Evolutionary conservation across 2,113 vertebrate genomes (phyloP), one percentile per base, ranked within the genome.

Genomic region (Nannospalax galili): DNA sequence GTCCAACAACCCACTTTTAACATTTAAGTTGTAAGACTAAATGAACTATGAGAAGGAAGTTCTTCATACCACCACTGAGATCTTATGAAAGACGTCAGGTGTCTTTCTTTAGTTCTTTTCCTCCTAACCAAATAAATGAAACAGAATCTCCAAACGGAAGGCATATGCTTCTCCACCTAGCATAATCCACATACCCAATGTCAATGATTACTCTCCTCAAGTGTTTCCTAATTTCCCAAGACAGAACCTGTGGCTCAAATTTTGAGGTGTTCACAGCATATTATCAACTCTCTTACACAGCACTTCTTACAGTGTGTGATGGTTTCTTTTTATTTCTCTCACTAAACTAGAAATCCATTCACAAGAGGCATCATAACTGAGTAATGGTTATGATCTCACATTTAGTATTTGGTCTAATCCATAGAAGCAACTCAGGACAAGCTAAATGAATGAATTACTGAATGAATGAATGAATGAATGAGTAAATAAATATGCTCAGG

Each of bases 181-280:
- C 75, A 60, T 37, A 15, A 52, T 35, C 65, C 5, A 5, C 15
- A 80, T 37, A 37, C 26, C 56, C 77, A 87, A 77, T 5, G 48
- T 93, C 7, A 74, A 15, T 24, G n/a, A 48, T 60, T 15, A 64
- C 26, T 40, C 78, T 48, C n/a, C 75, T 81, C 32, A 84, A 88
- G 56, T 84, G 79, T 77, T 89, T 92, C 45, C 64, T 26, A 87
- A 19, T 82, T 93, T 73, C 73, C 37, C 56, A 84, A 73, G 60
- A 35, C 52, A 88, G 17, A 74, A n/a, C 35, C 28, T 88, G 4
- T 77, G 67, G 78, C 45, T 78, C 48, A 64, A 0, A 60, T 78
- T 52, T 4, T 7, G 24, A 81, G 79, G 30, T 3, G 74, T 35
- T 92, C 84, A 7, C 0, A 62, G 2, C 1, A 78, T 7, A 85